Percentiles rank a stretch among this genome's conserved stretches.
These are phyloP conservation scores for Apodemia duryi DNA, from an alignment of 2,888 invertebrate genomes.

Conservation along the genomic window DNA sequence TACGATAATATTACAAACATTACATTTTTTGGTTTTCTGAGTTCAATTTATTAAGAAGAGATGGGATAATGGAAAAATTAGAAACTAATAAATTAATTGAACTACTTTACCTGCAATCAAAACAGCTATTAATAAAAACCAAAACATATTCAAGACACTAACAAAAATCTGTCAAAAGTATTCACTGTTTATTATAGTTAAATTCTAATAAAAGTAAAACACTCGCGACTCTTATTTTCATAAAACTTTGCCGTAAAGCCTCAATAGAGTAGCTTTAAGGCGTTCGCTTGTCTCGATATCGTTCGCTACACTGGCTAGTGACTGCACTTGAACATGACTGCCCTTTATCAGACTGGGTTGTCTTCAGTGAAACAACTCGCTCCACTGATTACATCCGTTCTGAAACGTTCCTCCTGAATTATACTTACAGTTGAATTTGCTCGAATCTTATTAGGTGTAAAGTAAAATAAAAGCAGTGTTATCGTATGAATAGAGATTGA, in stretches of 20 bases:
- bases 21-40: too few species aligned
- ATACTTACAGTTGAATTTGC: too few species aligned
- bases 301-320: neutral
- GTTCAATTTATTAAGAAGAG: too few species aligned
- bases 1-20: too few species aligned
- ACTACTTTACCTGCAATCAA: slow-evolving; percentile 29
- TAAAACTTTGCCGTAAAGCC: neutral
- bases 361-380: neutral
- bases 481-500: too few species aligned
- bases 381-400: neutral
- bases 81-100: neutral
- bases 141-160: slow-evolving; percentile 23
- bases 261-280: neutral
- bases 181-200: neutral
- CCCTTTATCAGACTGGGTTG: neutral
- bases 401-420: neutral
- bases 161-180: neutral
- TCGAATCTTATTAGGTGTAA: too few species aligned
- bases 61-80: too few species aligned
- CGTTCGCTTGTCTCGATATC: neutral
- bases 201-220: neutral
- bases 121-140: slow-evolving; percentile 27
- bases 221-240: neutral
- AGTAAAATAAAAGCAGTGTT: too few species aligned
- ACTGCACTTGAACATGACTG: neutral